Evolutionary conservation across 2,797 vertebrate genomes (phyloP).

Genomic region (Dendrocincla tyrannina): DNA sequence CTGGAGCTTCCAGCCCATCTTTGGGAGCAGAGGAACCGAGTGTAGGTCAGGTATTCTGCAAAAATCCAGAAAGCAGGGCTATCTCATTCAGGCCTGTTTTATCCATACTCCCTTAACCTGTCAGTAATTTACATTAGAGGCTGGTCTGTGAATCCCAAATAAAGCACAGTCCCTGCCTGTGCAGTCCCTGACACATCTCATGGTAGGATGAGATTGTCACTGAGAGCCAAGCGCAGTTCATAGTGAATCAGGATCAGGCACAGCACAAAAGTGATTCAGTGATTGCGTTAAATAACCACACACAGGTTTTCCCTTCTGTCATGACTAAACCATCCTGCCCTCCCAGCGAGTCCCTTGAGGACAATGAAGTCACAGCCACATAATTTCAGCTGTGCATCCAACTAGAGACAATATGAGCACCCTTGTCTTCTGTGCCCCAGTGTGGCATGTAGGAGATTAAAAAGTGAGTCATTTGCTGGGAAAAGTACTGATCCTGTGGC

Average conservation of each 20-base stretch:
- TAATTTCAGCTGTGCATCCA: neutral
- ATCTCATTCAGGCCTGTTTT: neutral
- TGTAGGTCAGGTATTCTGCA: neutral
- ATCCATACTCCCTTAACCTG: neutral
- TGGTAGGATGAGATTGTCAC: neutral
- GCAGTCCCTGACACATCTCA: neutral
- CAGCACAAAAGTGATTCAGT: neutral
- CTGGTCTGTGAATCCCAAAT: neutral
- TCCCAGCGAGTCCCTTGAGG: neutral
- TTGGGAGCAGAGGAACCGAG: neutral
- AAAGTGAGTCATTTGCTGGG: conserved; percentile 21
- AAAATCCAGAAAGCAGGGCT: neutral
- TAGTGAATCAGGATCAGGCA: conserved; percentile 1
- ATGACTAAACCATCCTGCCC: neutral
- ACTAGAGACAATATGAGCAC: neutral
- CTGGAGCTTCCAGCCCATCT: neutral
- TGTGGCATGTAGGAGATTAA: neutral
- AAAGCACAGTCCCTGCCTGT: neutral
- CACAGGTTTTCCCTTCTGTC: neutral
- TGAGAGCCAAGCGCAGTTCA: neutral
- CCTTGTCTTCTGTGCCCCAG: neutral
- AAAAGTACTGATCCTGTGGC: neutral
- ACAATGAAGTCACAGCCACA: neutral
- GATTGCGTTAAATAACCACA: conserved; percentile 21
- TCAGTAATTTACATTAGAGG: neutral